Base-by-base conservation (phyloP, 2,888 invertebrate species). In the Ennomos fuscantarius region DNA sequence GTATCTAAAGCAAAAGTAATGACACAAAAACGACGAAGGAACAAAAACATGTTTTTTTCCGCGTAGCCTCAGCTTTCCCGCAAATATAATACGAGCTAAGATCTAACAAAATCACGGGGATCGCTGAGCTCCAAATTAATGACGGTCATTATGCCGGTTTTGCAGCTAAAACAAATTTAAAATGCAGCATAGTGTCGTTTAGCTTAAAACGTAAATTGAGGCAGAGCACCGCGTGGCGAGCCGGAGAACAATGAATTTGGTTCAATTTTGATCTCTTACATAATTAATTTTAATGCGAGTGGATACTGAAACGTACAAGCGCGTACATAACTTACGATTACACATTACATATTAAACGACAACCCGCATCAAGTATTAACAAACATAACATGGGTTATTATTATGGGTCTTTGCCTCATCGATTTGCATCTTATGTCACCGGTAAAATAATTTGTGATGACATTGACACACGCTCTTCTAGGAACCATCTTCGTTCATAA, bases 71-170 rank as follows among this genome's bases (percentile, higher is more conserved):
- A 53, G 58, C 52, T 61, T 60, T 63, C 55, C 62, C 51, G 60
- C 68, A 69, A 72, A 71, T 66, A 72, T 70, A 75, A 74, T 76
- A 73, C 76, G 72, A 72, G 68, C 65, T 48, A 72, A 74, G 72
- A 75, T 76, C 68, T 69, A 70, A 76, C 71, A 62, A 68, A 78
- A 77, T 72, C 69, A 72, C 68, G 65, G 62, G 72, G 71, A 73
- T 76, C 71, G 68, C 76, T 69, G 72, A 76, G 78, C 74, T 70
- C 69, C 47, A 69, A 78, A 78, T 79, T 77, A 80, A 79, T 73
- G 80, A 74, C 68, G 63, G 72, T 72, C 76, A 79, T 80, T 79
- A 79, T 77, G 70, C 73, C 66, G 72, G 66, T 74, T 70, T 71
- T 69, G 67, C 60, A 62, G 69, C 68, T 70, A 62, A 73, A 79